A percentile compares a stretch with the other conserved stretches of the same genome.
Evolutionary conservation across 1,140 invertebrate species (phyloP).

Genomic region (Plodia interpunctella): DNA sequence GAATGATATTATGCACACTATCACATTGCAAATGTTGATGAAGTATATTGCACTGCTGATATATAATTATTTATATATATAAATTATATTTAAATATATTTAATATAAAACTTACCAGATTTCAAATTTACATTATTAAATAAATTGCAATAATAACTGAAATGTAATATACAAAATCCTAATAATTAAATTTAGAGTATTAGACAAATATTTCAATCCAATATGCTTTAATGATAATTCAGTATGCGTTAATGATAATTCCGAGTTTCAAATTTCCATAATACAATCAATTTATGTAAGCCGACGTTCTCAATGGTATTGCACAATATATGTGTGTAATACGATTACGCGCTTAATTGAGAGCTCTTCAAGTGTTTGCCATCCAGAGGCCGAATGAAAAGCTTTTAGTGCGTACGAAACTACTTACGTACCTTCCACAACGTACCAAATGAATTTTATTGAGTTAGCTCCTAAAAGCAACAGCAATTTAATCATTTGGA

Average conservation of each 20-base stretch:
- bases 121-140: too few relatives aligned
- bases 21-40: too few relatives aligned
- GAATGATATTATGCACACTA: too few relatives aligned
- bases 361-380: slow-evolving; percentile 20
- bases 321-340: slow-evolving; percentile 16
- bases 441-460: slow-evolving; percentile 33
- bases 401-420: slow-evolving; percentile 37
- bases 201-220: too few relatives aligned
- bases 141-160: too few relatives aligned
- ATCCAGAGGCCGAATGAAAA: slow-evolving; percentile 24
- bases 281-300: slow-evolving; percentile 10
- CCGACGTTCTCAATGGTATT: slow-evolving; percentile 1
- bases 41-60: too few relatives aligned
- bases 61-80: too few relatives aligned
- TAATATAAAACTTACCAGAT: too few relatives aligned
- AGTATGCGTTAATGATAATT: not conserved
- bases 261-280: not conserved
- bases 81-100: too few relatives aligned
- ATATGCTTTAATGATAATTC: too few relatives aligned
- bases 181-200: too few relatives aligned
- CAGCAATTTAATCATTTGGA: slow-evolving; percentile 30
- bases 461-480: slow-evolving; percentile 32
- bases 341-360: slow-evolving; percentile 28
- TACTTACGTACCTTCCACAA: slow-evolving; percentile 30
- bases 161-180: too few relatives aligned